Conservation (phyloP, 2,113 vertebrate genomes). For the Glareola pratincola region DNA sequence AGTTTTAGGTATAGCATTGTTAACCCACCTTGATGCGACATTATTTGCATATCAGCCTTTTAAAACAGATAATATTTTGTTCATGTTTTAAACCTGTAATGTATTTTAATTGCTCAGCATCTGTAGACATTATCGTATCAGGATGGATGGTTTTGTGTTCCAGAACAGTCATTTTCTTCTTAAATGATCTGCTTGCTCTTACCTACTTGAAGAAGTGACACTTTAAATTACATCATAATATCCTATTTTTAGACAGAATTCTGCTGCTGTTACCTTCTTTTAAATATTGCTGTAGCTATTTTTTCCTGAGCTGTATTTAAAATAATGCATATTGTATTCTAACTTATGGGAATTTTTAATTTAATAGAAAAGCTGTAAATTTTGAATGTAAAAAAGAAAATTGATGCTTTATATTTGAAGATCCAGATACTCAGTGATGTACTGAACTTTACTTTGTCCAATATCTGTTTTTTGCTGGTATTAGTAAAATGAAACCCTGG, state of each 20-base stretch:
- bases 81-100: background rate
- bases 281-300: conserved; percentile 66
- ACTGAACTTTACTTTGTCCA: conserved; percentile 10
- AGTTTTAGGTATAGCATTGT: background rate
- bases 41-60: background rate
- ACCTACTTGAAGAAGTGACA: conserved; percentile 52
- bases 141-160: conserved; percentile 15
- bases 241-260: conserved; percentile 65
- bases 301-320: conserved; percentile 67
- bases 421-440: background rate
- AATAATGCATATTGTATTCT: conserved; percentile 45
- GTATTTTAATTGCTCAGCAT: background rate
- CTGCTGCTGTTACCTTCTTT: conserved; percentile 60
- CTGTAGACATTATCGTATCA: conserved; percentile 3
- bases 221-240: conserved; percentile 51
- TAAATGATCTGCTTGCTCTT: conserved; percentile 41
- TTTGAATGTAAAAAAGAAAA: conserved; percentile 55
- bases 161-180: conserved; percentile 21
- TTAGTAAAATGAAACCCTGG: conserved; percentile 9
- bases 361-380: conserved; percentile 60
- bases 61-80: background rate
- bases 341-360: conserved; percentile 63
- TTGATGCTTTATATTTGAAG: conserved; percentile 56
- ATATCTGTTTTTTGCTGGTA: background rate
- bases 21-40: background rate